These are phyloP conservation scores for Fopius arisanus DNA, from an alignment of 1,140 invertebrate species.

Conservation along the genomic window DNA sequence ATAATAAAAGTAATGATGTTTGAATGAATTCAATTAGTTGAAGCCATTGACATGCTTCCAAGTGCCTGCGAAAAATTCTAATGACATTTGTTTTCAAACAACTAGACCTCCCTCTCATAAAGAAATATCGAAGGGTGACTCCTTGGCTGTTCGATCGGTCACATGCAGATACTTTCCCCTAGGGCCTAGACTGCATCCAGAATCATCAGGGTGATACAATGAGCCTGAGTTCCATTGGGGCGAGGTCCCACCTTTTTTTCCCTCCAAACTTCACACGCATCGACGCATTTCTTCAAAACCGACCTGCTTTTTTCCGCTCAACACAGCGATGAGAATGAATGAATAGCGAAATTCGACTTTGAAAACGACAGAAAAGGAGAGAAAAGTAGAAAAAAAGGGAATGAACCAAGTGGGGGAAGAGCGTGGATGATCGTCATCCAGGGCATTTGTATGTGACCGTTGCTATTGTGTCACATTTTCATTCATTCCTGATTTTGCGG, in stretches of 20 bases:
- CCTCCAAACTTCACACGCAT: slow-evolving; percentile 51
- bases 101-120: not conserved
- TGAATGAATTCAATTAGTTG: no score
- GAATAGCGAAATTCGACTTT: slow-evolving; percentile 16
- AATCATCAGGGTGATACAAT: slow-evolving; percentile 38
- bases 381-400: slow-evolving; percentile 2
- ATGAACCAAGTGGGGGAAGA: not conserved
- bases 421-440: not conserved
- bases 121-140: not conserved
- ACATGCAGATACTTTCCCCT: slow-evolving; percentile 55
- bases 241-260: slow-evolving; percentile 3
- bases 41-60: no score
- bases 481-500: slow-evolving; percentile 64
- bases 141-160: slow-evolving; percentile 45
- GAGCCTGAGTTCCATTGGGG: not conserved
- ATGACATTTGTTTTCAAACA: not conserved
- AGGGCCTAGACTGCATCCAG: slow-evolving; percentile 20
- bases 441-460: slow-evolving; percentile 26
- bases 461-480: slow-evolving; percentile 62
- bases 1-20: no score
- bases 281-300: slow-evolving; percentile 57
- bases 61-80: not conserved
- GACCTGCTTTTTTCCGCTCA: slow-evolving; percentile 46
- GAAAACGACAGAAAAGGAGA: not conserved
- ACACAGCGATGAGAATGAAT: slow-evolving; percentile 29